Evolutionary conservation across 2,888 invertebrate species (phyloP), one percentile per base, ranked within the genome.

Genomic region (Parnassius smintheus): DNA sequence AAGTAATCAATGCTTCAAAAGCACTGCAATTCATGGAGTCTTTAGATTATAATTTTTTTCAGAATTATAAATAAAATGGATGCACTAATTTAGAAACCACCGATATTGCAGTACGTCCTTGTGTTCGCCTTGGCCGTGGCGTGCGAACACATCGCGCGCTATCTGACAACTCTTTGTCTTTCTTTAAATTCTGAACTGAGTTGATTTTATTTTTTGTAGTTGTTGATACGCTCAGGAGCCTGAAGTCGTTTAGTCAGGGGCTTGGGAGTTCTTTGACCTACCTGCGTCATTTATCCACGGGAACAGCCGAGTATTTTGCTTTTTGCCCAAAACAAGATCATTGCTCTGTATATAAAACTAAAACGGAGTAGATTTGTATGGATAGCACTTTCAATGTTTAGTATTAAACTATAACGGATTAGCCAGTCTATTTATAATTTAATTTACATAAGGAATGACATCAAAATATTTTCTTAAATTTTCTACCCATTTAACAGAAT

Each of bases 91-190:
- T 66, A 61, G 61, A 71, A 73, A 74, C 68, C 62, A 65, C 75
- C 72, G 56, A 66, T 67, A 66, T 18, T 65, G 72, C 71, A 69
- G 52, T 8, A 68, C 76, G 88, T 88, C 88, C 90, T 88, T 88
- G 88, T 82, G 74, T 65, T 80, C 66, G 84, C 84, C 85, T 86
- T 86, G 86, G 82, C 86, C 78, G 80, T 83, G 81, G 76, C 84
- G 84, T 82, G 80, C 82, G 81, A 75, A 75, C 76, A 80, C 82
- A 76, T 75, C 82, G 83, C 77, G 71, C 75, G 74, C 72, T 72
- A 68, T 77, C 79, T 79, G 77, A 77, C 83, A 76, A 82, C 77
- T 83, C 89, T 88, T 89, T 88, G 89, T 83, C 89, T 88, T 89
- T 88, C 89, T 88, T 83, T 82, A 80, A 85, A 79, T 76, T 78